Conservation (phyloP, 2,888 invertebrate genomes). For the Lithophane socia region DNA sequence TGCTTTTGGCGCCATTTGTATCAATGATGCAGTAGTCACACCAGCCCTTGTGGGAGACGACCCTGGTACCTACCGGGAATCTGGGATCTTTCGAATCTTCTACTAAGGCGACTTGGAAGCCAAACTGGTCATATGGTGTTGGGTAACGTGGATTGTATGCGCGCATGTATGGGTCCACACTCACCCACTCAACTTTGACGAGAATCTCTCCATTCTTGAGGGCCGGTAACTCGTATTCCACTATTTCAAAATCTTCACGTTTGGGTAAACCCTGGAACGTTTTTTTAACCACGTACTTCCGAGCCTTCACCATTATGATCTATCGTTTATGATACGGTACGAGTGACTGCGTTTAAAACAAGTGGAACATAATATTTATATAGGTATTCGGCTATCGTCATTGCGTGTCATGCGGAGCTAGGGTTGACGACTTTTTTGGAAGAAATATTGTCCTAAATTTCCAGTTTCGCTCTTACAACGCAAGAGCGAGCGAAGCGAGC, state of each 20-base stretch:
- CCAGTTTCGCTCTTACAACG: no score
- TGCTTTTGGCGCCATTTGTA: slow-evolving; percentile 56
- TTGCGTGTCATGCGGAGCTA: no score
- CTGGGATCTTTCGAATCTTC: slow-evolving; percentile 91
- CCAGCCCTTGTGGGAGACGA: slow-evolving; percentile 88
- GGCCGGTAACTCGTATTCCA: slow-evolving; percentile 89
- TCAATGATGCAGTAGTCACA: slow-evolving; percentile 63
- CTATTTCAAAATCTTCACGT: slow-evolving; percentile 89
- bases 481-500: no score
- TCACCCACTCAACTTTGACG: slow-evolving; percentile 76
- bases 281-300: slow-evolving; percentile 83
- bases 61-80: slow-evolving; percentile 91
- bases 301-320: slow-evolving; percentile 85
- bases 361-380: slow-evolving; percentile 11
- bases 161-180: slow-evolving; percentile 74
- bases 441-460: no score
- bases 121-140: slow-evolving; percentile 77
- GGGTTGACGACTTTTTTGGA: no score
- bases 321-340: slow-evolving; percentile 15
- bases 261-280: slow-evolving; percentile 91
- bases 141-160: slow-evolving; percentile 63
- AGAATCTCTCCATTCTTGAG: slow-evolving; percentile 78
- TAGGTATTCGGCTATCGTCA: neutral
- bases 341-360: slow-evolving; percentile 42
- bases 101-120: slow-evolving; percentile 82